Evolutionary conservation across 2,888 invertebrate species (phyloP), one percentile per base, ranked within the genome.

Genomic region (Mesoligia furuncula): DNA sequence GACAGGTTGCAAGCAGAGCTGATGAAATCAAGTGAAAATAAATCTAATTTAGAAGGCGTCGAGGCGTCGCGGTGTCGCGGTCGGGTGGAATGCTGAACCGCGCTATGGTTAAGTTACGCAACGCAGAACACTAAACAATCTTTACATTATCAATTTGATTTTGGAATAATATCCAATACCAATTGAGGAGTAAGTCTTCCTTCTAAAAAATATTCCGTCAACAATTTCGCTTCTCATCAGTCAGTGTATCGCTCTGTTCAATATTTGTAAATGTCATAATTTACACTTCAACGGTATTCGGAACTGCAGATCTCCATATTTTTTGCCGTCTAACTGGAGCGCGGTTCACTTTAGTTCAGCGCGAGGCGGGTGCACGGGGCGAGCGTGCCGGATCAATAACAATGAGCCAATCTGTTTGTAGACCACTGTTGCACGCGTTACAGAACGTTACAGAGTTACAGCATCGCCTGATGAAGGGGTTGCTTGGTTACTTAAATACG

Each of bases 261-360:
- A 67, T 45, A 5, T 11, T 15, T 45, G 15, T 45, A 45, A 45
- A 73, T 71, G 24, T 51, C 51, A 75, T 42, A 54, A 73, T 54
- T 42, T 36, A 48, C 36, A 65, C 5, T n/a, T 54, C n/a, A 20
- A 4, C 20, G 20, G 27, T 65, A 17, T 71, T 65, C 51, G 72
- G 61, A 67, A 54, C 48, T 68, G 24, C 68, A 73, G 84, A 78
- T 69, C 61, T 72, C 59, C 11, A 83, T 51, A 48, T 51, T 66
- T 15, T 24, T 84, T 57, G 20, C 20, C 17, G 68, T 36, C 17
- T 74, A 83, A 75, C 65, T 72, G 36, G 74, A 72, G 36, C 84
- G 72, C 65, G 82, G 64, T 15, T 72, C 61, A 79, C 84, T 82
- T 79, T 75, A 71, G 42, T 65, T 31, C 20, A n/a, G 62, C 27